Conservation (phyloP, 2,797 vertebrate genomes). For the Salmo trutta region DNA sequence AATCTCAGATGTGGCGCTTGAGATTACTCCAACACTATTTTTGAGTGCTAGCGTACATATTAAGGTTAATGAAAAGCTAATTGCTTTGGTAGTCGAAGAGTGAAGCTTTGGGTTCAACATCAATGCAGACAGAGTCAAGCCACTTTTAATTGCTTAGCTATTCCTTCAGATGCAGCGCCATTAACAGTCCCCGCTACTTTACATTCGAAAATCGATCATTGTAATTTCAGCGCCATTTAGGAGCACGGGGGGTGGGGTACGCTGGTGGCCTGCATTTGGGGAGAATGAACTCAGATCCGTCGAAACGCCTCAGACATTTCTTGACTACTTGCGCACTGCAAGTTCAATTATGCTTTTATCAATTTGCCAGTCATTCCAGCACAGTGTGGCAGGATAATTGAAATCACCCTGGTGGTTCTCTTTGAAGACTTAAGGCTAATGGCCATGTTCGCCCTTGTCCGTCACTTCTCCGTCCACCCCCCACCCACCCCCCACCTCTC, state of each 20-base stretch:
- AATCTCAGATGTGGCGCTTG: background rate
- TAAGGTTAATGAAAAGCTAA: constrained; percentile 13
- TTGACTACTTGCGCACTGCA: background rate
- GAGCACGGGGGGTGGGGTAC: constrained; percentile 4
- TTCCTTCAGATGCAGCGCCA: background rate
- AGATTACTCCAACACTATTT: background rate
- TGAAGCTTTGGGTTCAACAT: background rate
- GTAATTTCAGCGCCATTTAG: background rate
- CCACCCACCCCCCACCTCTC: background rate
- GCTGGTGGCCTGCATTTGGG: background rate
- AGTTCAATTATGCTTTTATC: constrained; percentile 44
- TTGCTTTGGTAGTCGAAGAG: constrained; percentile 12
- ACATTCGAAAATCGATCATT: constrained; percentile 3
- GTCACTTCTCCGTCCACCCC: constrained; percentile 46
- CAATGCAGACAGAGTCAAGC: background rate
- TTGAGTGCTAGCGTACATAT: constrained; percentile 9
- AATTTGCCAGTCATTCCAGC: constrained; percentile 49
- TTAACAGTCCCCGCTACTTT: background rate
- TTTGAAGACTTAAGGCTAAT: constrained; percentile 66
- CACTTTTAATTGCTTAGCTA: constrained; percentile 6
- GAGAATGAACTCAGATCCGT: background rate
- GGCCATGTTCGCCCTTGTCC: constrained; percentile 57
- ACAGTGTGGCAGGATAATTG: constrained; percentile 60
- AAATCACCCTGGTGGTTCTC: constrained; percentile 67
- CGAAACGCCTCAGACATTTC: background rate